Percentiles rank a stretch among this genome's conserved stretches.
phyloP scores from a whole-genome alignment of 2,888 invertebrate species.

The Brenthis daphne region DNA sequence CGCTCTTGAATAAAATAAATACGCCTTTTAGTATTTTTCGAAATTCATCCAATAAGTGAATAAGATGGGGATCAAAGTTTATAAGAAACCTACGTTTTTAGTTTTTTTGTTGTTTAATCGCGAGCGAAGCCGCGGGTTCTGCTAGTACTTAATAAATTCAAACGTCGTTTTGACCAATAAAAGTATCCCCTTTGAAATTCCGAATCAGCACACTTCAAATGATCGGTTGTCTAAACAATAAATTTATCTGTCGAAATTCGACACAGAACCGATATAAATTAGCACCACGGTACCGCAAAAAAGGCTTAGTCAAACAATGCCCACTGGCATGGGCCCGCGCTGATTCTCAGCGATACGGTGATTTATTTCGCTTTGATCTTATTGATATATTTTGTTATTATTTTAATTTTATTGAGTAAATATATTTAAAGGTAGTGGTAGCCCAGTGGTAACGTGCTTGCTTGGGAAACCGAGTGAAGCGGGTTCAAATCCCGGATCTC shows the following conservation, averaged over 20 bases:
- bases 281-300: slow-evolving; percentile 55
- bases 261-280: slow-evolving; percentile 60
- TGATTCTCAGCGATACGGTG: slow-evolving; percentile 35
- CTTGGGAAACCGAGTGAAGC: too few relatives aligned
- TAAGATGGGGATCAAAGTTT: too few relatives aligned
- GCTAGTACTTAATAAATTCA: background rate
- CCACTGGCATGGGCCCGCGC: slow-evolving; percentile 31
- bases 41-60: too few relatives aligned
- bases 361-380: slow-evolving; percentile 33
- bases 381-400: slow-evolving; percentile 24
- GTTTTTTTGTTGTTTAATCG: too few relatives aligned
- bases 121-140: too few relatives aligned
- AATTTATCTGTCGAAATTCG: slow-evolving; percentile 55
- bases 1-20: too few relatives aligned
- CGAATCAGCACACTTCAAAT: slow-evolving; percentile 34
- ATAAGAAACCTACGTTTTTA: too few relatives aligned
- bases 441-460: too few relatives aligned
- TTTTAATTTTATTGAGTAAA: slow-evolving; percentile 9
- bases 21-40: too few relatives aligned
- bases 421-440: too few relatives aligned
- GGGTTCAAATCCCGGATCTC: too few relatives aligned
- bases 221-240: slow-evolving; percentile 49
- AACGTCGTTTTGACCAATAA: slow-evolving; percentile 4
- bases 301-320: slow-evolving; percentile 55
- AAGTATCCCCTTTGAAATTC: slow-evolving; percentile 18